Conservation (phyloP, 2,888 invertebrate genomes). For the Cylindroiulus punctatus region DNA sequence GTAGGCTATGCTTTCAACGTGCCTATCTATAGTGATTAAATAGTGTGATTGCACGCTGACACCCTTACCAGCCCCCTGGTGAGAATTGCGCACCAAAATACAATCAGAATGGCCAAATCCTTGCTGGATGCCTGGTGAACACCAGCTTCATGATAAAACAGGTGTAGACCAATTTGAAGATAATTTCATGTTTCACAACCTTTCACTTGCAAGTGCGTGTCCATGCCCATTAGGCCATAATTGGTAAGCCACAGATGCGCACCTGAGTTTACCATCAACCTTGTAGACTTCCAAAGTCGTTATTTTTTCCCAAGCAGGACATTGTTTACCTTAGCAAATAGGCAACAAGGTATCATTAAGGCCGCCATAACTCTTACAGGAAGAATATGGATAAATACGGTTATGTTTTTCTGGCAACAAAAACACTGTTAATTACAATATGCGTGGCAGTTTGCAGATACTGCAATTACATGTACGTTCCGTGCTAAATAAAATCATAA, state of each 20-base stretch:
- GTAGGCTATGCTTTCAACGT: constrained; percentile 8
- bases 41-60: not conserved
- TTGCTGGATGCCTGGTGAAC: not conserved
- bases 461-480: not conserved
- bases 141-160: not conserved
- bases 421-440: not conserved
- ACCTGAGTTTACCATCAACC: not conserved
- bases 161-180: not conserved
- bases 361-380: not conserved
- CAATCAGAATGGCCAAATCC: not conserved
- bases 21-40: not conserved
- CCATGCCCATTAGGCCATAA: too few species aligned
- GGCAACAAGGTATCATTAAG: not conserved
- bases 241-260: too few species aligned
- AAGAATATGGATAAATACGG: not conserved
- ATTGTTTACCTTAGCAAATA: not conserved
- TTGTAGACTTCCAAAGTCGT: not conserved
- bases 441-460: not conserved
- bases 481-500: not conserved
- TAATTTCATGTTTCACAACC: not conserved
- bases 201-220: not conserved
- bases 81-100: not conserved
- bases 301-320: not conserved
- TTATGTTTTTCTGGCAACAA: constrained; percentile 1
- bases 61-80: constrained; percentile 2